Base-by-base conservation (phyloP, 1,140 invertebrate genomes). In the Brachionus asplanchnoidis region DNA sequence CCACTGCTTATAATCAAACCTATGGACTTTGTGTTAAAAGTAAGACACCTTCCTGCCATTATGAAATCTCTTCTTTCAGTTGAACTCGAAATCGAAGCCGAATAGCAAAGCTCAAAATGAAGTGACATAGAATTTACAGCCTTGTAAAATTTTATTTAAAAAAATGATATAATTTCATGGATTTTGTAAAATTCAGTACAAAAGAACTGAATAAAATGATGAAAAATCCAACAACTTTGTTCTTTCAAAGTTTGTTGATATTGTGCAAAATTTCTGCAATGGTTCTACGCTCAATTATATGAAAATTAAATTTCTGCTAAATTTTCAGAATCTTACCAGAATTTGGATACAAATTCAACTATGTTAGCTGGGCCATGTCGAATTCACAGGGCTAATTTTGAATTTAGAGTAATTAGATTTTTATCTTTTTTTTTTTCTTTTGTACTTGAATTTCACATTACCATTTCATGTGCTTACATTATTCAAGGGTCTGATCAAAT, bases 1-100 rank as follows among this genome's bases (percentile, higher is more conserved):
- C 65, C 17, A 68, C 79, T 82, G 42, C 53, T 65, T 17, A 82
- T 60, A 8, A 82, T 65, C 7, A 82, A 44, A 3, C 79, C 79
- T 82, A 66, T 82, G 6, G 65, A 68, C 17, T 82, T 82, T n/a
- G 79, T 82, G 32, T 82, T 82, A 60, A 82, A 82, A 36, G 20
- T 68, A 12, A 82, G 40, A 65, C 53, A 82, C 44, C 79, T 60
- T 11, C 79, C 79, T 0, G 79, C 79, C 79, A 82, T 82, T 82
- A 82, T 82, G 20, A 82, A 82, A 36, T 82, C 79, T n/a, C 79
- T 7, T 26, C 79, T 42, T 46, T 82, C 79, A 12, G 65, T 68
- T 65, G 79, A 82, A 20, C 79, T 82, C 60, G 79, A 82, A 44
- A 82, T 60, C 9, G 79, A 60, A 8, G 53, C 32, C 20, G 32